phyloP scores from a whole-genome alignment of 2,888 invertebrate species.

The Ophion ventricosus region DNA sequence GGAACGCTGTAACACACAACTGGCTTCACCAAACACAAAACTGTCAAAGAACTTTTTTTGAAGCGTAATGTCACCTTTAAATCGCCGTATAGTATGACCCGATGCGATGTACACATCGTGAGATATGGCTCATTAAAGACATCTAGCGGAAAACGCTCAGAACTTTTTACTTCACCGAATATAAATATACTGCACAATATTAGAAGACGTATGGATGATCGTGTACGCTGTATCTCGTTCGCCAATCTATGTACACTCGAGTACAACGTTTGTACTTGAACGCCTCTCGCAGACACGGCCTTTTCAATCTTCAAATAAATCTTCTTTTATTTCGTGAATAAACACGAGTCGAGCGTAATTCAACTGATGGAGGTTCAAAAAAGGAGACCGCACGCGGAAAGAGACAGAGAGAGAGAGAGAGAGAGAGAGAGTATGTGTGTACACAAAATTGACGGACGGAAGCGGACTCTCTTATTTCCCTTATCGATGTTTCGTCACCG shows the following conservation, averaged over 20 bases:
- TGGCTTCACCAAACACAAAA: too few species aligned
- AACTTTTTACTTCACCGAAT: too few species aligned
- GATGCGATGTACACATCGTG: too few species aligned
- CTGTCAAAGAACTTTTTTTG: too few species aligned
- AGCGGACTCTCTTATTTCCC: conserved; percentile 50
- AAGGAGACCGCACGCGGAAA: conserved; percentile 1
- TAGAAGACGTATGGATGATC: too few species aligned
- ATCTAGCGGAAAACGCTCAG: too few species aligned
- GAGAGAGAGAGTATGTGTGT: conserved; percentile 1
- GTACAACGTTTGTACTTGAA: not conserved
- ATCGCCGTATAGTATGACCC: too few species aligned
- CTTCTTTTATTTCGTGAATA: conserved; percentile 35
- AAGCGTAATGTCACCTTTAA: too few species aligned
- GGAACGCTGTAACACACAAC: too few species aligned
- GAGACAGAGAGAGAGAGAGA: not conserved
- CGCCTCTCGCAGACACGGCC: not conserved
- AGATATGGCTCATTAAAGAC: too few species aligned
- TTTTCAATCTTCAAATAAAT: conserved; percentile 24
- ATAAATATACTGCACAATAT: too few species aligned
- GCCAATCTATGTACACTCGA: not conserved
- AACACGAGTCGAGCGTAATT: conserved; percentile 12
- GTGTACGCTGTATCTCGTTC: too few species aligned
- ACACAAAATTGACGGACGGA: conserved; percentile 42
- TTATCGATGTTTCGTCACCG: conserved; percentile 52
- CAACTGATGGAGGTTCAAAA: conserved; percentile 27